Evolutionary conservation across 2,113 vertebrate species (phyloP).

Genomic region (Oryzias curvinotus): DNA sequence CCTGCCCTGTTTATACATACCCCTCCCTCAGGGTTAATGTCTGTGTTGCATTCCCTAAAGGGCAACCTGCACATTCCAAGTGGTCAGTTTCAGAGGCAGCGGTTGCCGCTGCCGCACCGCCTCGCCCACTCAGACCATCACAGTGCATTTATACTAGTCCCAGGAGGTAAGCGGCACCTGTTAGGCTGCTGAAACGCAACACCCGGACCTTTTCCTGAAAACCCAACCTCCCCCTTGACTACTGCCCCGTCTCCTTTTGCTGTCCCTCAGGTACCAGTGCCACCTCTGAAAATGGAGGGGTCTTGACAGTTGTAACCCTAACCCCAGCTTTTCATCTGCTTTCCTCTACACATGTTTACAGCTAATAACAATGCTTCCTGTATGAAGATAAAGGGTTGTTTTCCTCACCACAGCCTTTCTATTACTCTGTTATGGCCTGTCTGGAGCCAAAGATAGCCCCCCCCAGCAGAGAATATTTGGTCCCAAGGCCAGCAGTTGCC

Average conservation of each 20-base stretch:
- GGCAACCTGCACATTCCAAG: conserved; percentile 64
- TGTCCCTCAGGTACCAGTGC: conserved; percentile 46
- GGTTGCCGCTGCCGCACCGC: conserved; percentile 16
- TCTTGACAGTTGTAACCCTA: conserved; percentile 19
- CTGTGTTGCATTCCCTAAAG: conserved; percentile 55
- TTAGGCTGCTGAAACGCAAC: conserved; percentile 66
- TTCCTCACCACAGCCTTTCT: conserved; percentile 50
- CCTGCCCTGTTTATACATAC: conserved; percentile 1
- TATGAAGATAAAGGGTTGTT: conserved; percentile 12
- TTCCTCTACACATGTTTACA: conserved; percentile 47
- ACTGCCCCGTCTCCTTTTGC: background rate
- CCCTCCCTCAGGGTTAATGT: conserved; percentile 33
- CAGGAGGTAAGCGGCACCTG: conserved; percentile 72
- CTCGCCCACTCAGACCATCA: conserved; percentile 47
- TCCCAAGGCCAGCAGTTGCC: conserved; percentile 68
- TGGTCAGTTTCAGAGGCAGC: conserved; percentile 68
- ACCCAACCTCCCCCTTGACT: background rate
- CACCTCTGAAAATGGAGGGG: conserved; percentile 16
- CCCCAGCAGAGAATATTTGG: conserved; percentile 56
- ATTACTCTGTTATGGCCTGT: conserved; percentile 47
- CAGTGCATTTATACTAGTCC: conserved; percentile 61
- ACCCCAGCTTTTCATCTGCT: conserved; percentile 19
- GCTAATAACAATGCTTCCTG: conserved; percentile 59
- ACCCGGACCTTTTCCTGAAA: conserved; percentile 40
- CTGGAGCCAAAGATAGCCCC: conserved; percentile 70